phyloP scores from a whole-genome alignment of 2,888 invertebrate genomes.

The Eurytoma adleriae region DNA sequence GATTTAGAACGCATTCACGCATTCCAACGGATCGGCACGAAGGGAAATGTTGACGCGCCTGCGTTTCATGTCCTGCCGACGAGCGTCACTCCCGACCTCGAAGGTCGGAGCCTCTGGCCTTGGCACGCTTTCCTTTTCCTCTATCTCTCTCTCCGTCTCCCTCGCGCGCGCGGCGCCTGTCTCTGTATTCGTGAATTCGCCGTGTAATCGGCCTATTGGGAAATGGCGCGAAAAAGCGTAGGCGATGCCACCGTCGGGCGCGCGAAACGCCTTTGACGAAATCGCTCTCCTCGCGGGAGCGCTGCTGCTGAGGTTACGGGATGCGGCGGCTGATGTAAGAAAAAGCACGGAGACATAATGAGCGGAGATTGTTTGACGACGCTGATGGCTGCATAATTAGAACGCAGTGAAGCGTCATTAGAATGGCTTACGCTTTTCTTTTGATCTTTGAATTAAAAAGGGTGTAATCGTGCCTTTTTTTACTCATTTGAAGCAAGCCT shows the following conservation, averaged over 20 bases:
- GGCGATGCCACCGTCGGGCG: neutral
- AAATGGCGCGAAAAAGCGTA: slow-evolving; percentile 10
- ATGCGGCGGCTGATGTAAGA: neutral
- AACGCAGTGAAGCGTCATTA: too few relatives aligned
- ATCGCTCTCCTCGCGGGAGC: neutral
- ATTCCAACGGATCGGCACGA: neutral
- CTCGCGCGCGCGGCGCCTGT: neutral
- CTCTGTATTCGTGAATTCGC: slow-evolving; percentile 5
- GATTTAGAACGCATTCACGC: neutral
- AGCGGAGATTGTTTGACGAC: too few relatives aligned
- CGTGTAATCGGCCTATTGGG: slow-evolving; percentile 15
- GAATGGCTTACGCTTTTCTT: too few relatives aligned
- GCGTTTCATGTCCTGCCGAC: slow-evolving; percentile 14
- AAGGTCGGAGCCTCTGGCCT: slow-evolving; percentile 63
- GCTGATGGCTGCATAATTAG: too few relatives aligned
- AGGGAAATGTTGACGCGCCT: neutral
- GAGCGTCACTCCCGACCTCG: slow-evolving; percentile 61
- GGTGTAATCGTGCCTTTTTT: too few relatives aligned
- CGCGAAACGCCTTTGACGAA: slow-evolving; percentile 10
- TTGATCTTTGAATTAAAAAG: too few relatives aligned
- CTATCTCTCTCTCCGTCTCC: slow-evolving; percentile 42
- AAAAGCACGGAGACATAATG: too few relatives aligned
- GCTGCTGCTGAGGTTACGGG: neutral
- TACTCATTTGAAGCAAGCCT: too few relatives aligned
- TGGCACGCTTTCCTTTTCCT: slow-evolving; percentile 65